These are phyloP conservation scores for Drosophila bifasciata DNA, from an alignment of 1,140 invertebrate genomes.

Conservation along the genomic window DNA sequence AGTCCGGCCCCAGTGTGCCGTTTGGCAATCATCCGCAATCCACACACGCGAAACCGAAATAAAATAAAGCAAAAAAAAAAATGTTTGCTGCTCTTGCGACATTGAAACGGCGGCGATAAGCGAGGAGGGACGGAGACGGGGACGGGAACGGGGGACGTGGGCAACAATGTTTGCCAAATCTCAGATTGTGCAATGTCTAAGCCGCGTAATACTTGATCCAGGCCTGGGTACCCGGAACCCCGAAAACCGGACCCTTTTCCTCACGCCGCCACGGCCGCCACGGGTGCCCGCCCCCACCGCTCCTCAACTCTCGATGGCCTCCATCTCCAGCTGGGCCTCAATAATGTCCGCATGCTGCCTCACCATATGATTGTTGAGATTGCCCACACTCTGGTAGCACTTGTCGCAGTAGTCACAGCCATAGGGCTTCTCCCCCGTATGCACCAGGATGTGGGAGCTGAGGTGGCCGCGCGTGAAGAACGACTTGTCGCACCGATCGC, in stretches of 20 bases:
- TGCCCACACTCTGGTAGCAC: slow-evolving; percentile 76
- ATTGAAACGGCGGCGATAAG: slow-evolving; percentile 21
- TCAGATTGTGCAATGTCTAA: slow-evolving; percentile 24
- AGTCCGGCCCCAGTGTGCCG: background rate
- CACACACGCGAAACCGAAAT: too few species aligned
- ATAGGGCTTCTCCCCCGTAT: slow-evolving; percentile 76
- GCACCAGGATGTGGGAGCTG: slow-evolving; percentile 68
- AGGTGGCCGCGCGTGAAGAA: slow-evolving; percentile 78
- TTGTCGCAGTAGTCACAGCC: slow-evolving; percentile 63
- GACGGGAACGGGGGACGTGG: slow-evolving; percentile 9
- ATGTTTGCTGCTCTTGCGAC: slow-evolving; percentile 31
- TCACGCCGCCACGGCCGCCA: too few species aligned
- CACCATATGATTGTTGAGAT: slow-evolving; percentile 74
- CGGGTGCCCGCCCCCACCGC: too few species aligned
- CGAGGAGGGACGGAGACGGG: too few species aligned
- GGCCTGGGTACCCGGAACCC: background rate
- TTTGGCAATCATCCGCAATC: slow-evolving; percentile 36
- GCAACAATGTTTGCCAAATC: slow-evolving; percentile 40
- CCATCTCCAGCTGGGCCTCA: slow-evolving; percentile 53
- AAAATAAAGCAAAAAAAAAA: background rate
- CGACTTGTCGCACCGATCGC: slow-evolving; percentile 67
- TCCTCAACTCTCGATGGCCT: slow-evolving; percentile 32
- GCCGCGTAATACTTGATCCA: slow-evolving; percentile 45
- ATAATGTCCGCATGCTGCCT: slow-evolving; percentile 58
- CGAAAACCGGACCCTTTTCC: too few species aligned